These are phyloP conservation scores for Gonocerus acuteangulatus DNA, from an alignment of 2,888 invertebrate genomes.

Conservation along the genomic window DNA sequence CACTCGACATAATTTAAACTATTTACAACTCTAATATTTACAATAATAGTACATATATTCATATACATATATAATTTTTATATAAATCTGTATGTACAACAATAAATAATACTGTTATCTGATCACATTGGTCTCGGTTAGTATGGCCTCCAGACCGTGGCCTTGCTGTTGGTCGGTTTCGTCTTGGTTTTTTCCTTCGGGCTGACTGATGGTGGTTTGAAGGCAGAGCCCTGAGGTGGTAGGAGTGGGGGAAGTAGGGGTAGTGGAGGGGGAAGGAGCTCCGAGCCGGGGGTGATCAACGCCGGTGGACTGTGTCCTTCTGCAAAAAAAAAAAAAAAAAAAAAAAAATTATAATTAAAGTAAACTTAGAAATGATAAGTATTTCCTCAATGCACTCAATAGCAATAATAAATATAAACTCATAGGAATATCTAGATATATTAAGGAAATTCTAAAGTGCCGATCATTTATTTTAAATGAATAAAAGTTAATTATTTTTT, in stretches of 20 bases:
- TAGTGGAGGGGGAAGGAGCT: background rate
- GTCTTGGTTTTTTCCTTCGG: constrained; percentile 9
- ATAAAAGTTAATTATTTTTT: too few species aligned
- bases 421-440: too few species aligned
- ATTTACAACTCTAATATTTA: constrained; percentile 17
- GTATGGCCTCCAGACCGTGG: constrained; percentile 17
- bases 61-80: background rate
- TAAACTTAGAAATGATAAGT: too few species aligned
- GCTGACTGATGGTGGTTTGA: constrained; percentile 1
- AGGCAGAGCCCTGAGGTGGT: constrained; percentile 7
- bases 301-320: background rate
- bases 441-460: too few species aligned
- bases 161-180: constrained; percentile 17
- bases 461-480: too few species aligned
- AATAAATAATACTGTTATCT: background rate
- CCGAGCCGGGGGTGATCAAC: background rate
- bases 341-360: too few species aligned
- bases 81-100: constrained; percentile 8
- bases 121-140: background rate
- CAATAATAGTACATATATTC: background rate
- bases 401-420: too few species aligned
- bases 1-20: background rate
- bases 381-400: too few species aligned
- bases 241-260: background rate
- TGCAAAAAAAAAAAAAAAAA: background rate